Base-by-base conservation (phyloP, 1,140 invertebrate genomes). In the Stenopsyche tienmushanensis region DNA sequence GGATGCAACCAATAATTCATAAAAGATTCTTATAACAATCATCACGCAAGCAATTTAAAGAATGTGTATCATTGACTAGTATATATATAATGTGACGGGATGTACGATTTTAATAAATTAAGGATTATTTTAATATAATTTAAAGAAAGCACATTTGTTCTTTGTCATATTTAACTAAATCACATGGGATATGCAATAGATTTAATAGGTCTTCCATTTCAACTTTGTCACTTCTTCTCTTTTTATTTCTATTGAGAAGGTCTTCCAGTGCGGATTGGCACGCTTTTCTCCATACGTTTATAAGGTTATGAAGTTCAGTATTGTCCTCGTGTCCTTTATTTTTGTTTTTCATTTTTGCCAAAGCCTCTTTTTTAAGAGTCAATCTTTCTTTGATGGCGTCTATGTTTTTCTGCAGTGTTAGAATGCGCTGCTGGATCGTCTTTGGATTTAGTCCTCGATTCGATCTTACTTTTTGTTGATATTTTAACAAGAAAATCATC, bases 111-210 rank as follows among this genome's bases (percentile, higher is more conserved):
- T n/a, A n/a, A n/a, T n/a, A n/a, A n/a, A n/a, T n/a, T n/a, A n/a
- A n/a, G n/a, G n/a, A n/a, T n/a, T n/a, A n/a, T n/a, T n/a, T 5
- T 47, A 47, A 47, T 15, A 15, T 47, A 20, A 13, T 47, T 15
- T 15, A 47, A 47, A 23, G 23, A 18, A 18, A 25, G 23, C 23
- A 24, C 59, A 62, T 52, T n/a, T 23, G 2, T 5, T 62, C 59
- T 15, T 1, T 10, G 39, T 62, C 26, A 24, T 52, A 62, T 62
- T 41, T 62, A 21, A 62, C 59, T 23, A 62, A 21, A 39, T 52
- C 25, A n/a, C 10, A 1, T 1, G 59, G 47, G 10, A 62, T 62
- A 24, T 52, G 26, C 13, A 62, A 13, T 25, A 62, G 15, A 5
- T n/a, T 18, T 15, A 62, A 15, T 9, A 62, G 20, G 20, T 62